Base-by-base conservation (phyloP, 2,797 vertebrate species). In the Halcyon leucocephala region DNA sequence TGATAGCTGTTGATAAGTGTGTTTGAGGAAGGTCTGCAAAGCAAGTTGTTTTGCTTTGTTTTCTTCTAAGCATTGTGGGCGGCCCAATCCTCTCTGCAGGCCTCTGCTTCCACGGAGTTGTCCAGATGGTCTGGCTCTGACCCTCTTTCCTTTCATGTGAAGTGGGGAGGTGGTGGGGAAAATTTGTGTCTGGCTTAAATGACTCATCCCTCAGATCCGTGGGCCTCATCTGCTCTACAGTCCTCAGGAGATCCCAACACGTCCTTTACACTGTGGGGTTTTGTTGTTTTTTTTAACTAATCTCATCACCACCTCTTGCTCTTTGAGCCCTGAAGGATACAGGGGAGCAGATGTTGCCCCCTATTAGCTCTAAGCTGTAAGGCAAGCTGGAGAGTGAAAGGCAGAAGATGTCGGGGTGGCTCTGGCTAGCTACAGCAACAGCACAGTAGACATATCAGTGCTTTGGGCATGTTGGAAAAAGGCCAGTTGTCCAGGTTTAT, bases 51-150 rank as follows among this genome's bases (percentile, higher is more conserved):
- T 93, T 84, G 73, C 70, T 96, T 78, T 95, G 82, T 90, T 94
- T 84, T 49, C 77, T 89, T 82, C 86, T 70, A 78, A 58, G 70
- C 90, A 19, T 74, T 51, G 21, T 9, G 1, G 94, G 95, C 16
- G 1, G 88, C 80, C 66, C 88, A 58, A 66, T 51, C 58, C 83
- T 93, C 93, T 93, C 96, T 31, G 58, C 94, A 94, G 94, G 92
- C 35, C 33, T 39, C 66, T 82, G 42, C 93, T 96, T 89, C 90
- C 77, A 64, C 82, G 18, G 91, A 91, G 90, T 5, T 79, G 80
- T 73, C 87, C 93, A 96, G 95, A 94, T 97, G 96, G 93, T 93
- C 85, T 95, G 94, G 85, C 91, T 95, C 64, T 0, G 41, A 22
- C 80, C 7, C 29, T 80, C 58, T 72, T 84, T 44, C 80, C 74